Conservation (phyloP, 2,888 invertebrate genomes). For the Ectropis crepuscularia region DNA sequence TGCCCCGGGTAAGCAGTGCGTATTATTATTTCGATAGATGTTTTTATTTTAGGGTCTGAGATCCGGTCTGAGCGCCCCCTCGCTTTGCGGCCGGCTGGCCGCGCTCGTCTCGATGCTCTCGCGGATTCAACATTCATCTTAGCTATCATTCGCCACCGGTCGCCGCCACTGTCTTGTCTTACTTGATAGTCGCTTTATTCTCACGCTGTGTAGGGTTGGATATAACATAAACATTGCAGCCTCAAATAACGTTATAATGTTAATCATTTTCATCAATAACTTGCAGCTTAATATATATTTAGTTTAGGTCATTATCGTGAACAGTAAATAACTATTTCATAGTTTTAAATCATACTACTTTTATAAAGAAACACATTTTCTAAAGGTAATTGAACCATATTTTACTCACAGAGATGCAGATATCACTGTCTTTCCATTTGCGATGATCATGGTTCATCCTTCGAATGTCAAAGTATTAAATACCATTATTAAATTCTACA, state of each 20-base stretch:
- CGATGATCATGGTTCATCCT: too few relatives aligned
- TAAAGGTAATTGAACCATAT: too few relatives aligned
- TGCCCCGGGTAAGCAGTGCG: slow-evolving; percentile 78
- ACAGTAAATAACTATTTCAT: too few relatives aligned
- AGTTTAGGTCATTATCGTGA: too few relatives aligned
- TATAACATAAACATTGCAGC: slow-evolving; percentile 3
- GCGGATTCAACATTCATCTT: slow-evolving; percentile 43
- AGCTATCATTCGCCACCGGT: slow-evolving; percentile 20
- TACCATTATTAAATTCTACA: too few relatives aligned
- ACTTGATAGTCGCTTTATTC: slow-evolving; percentile 34
- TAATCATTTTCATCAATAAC: background rate
- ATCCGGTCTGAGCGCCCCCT: slow-evolving; percentile 82
- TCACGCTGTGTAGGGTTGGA: slow-evolving; percentile 47
- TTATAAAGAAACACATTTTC: too few relatives aligned
- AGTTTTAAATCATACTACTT: too few relatives aligned
- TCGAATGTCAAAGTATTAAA: too few relatives aligned
- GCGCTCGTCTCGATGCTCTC: slow-evolving; percentile 45
- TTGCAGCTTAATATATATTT: too few relatives aligned
- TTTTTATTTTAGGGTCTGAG: slow-evolving; percentile 83
- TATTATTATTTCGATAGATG: slow-evolving; percentile 84
- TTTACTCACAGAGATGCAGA: too few relatives aligned
- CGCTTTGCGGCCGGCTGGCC: slow-evolving; percentile 68
- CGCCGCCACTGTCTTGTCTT: slow-evolving; percentile 19
- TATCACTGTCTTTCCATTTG: too few relatives aligned
- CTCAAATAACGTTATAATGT: slow-evolving; percentile 3